Evolutionary conservation across 1,140 invertebrate species (phyloP).

Genomic region (Octopus sinensis): DNA sequence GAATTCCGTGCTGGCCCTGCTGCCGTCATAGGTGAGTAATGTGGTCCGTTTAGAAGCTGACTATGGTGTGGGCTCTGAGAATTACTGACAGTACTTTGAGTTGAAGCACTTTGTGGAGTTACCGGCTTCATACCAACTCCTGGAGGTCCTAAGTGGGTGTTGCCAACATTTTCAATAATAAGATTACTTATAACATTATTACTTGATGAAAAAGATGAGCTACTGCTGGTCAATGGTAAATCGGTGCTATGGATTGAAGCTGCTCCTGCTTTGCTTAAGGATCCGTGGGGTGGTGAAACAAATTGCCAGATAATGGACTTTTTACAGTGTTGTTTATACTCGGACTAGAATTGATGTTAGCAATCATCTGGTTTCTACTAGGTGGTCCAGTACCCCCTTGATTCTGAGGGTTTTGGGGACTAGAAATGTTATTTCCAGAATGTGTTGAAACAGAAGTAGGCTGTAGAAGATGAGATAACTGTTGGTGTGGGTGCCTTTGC

Average conservation of each 20-base stretch:
- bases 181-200: slow-evolving; percentile 30
- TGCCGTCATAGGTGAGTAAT: not conserved
- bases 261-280: slow-evolving; percentile 26
- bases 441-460: slow-evolving; percentile 33
- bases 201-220: slow-evolving; percentile 31
- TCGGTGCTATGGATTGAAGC: slow-evolving; percentile 22
- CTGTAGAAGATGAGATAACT: slow-evolving; percentile 42
- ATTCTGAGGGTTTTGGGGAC: slow-evolving; percentile 25
- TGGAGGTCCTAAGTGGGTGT: not conserved
- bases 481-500: slow-evolving; percentile 39
- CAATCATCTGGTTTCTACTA: slow-evolving; percentile 26
- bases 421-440: slow-evolving; percentile 28
- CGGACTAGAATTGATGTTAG: slow-evolving; percentile 27
- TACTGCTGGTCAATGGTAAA: slow-evolving; percentile 19
- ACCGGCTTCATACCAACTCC: slow-evolving; percentile 3
- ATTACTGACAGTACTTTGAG: slow-evolving; percentile 4
- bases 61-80: not conserved
- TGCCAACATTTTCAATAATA: slow-evolving; percentile 20
- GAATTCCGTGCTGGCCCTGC: not conserved
- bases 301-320: slow-evolving; percentile 45
- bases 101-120: not conserved
- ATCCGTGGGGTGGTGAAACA: slow-evolving; percentile 40
- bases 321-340: slow-evolving; percentile 43
- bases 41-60: slow-evolving; percentile 13
- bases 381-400: slow-evolving; percentile 14